Evolutionary conservation across 2,797 vertebrate species (phyloP), one percentile per base, ranked within the genome.

Genomic region (Pitangus sulphuratus): DNA sequence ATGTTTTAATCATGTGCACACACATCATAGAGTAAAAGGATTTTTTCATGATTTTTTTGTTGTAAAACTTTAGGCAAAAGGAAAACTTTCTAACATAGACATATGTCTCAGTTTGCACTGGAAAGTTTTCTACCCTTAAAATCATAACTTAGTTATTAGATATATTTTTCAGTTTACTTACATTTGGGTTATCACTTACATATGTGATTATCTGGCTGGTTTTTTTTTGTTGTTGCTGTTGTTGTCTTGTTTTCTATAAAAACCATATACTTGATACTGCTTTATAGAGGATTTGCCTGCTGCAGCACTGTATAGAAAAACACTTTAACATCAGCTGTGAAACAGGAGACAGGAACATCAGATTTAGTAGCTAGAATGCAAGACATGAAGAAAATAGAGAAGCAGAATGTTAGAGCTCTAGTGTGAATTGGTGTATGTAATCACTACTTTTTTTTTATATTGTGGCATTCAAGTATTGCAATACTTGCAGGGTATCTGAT

Each of bases 301-400:
- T 21, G 5, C 1, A 16, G 25, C 12, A 31, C 35, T 33, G 11
- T 22, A 18, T 4, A 72, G 45, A 72, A 87, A 58, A 25, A 24
- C 2, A 35, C 62, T 84, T 40, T 35, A 80, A 17, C 25, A 45
- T 68, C 45, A 87, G 17, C 35, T 42, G 20, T 50, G 40, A 60
- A 60, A 45, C 19, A 45, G 9, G 6, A 58, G 22, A 31, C 8
- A 64, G 54, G 9, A 50, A 40, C 77, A 64, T 60, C 50, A 50
- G n/a, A 37, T 60, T 58, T 72, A 77, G n/a, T 16, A 64, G 12
- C n/a, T 81, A 54, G 60, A 81, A 42, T 69, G 17, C 20, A 74
- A 54, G 30, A 56, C 31, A 42, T 0, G 0, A 39, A 60, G 28
- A 17, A 12, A 79, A 77, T 40, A 54, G 6, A 28, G 7, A 3